Percentiles rank a stretch among this genome's conserved stretches.
Evolutionary conservation across 1,140 invertebrate genomes (phyloP).

Genomic region (Kradibia gibbosae): DNA sequence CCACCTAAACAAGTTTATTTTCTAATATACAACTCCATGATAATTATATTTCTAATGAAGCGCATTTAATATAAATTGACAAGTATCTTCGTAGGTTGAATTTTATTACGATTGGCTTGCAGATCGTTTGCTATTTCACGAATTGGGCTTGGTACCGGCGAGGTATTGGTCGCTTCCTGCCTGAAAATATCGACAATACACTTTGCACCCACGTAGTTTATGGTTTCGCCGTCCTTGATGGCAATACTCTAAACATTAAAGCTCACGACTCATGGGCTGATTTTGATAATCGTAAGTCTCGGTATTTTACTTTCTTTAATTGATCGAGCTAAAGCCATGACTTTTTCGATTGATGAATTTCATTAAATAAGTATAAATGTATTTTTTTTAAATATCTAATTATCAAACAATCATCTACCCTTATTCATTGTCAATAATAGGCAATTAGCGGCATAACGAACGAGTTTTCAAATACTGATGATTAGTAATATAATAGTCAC

Average conservation of each 20-base stretch:
- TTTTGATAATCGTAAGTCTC: slow-evolving; percentile 84
- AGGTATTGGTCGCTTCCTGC: slow-evolving; percentile 84
- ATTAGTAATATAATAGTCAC: no score
- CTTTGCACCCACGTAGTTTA: slow-evolving; percentile 94
- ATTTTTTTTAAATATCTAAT: no score
- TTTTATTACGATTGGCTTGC: slow-evolving; percentile 65
- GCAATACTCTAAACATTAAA: slow-evolving; percentile 83
- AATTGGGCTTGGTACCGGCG: slow-evolving; percentile 96
- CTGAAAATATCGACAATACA: slow-evolving; percentile 87
- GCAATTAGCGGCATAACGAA: no score
- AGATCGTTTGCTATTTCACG: slow-evolving; percentile 93
- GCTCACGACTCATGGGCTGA: slow-evolving; percentile 93
- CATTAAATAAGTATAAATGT: no score
- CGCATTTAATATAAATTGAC: not conserved
- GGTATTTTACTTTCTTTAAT: no score
- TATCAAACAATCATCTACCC: no score
- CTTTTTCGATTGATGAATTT: no score
- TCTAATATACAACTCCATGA: no score
- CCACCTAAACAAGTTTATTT: no score
- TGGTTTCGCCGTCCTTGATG: slow-evolving; percentile 90
- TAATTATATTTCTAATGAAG: not conserved
- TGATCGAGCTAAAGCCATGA: no score
- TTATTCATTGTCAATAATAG: no score
- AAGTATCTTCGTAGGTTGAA: not conserved
- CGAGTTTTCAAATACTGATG: no score